These are phyloP conservation scores for Antheraea mylitta DNA, from an alignment of 1,140 invertebrate species.

Conservation along the genomic window DNA sequence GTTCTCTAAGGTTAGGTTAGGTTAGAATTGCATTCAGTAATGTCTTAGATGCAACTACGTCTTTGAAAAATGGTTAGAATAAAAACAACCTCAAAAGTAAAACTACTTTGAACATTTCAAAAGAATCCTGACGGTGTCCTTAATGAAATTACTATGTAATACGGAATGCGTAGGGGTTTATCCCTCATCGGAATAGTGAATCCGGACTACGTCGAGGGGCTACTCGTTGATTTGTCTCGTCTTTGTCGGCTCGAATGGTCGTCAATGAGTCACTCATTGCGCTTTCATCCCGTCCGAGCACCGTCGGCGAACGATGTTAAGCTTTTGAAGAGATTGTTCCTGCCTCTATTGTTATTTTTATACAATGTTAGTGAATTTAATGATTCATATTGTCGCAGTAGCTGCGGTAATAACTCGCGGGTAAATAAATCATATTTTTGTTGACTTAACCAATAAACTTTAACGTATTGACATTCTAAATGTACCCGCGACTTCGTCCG, in stretches of 20 bases:
- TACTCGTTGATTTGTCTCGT: constrained; percentile 33
- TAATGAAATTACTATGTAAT: constrained; percentile 31
- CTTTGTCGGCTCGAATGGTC: constrained; percentile 30
- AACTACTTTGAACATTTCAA: neutral
- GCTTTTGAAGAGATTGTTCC: neutral
- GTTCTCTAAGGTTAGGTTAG: no score
- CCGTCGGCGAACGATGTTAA: neutral
- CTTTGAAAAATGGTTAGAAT: neutral
- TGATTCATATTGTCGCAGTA: neutral
- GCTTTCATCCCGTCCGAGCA: constrained; percentile 1
- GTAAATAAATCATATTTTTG: constrained; percentile 6
- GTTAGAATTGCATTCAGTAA: no score
- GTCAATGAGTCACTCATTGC: constrained; percentile 31
- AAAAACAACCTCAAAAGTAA: neutral
- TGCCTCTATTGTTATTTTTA: neutral
- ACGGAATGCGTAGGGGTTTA: constrained; percentile 7
- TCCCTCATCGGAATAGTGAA: neutral
- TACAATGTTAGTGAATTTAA: neutral
- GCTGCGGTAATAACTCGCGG: neutral
- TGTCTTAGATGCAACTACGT: no score
- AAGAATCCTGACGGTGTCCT: constrained; percentile 18
- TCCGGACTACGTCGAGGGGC: constrained; percentile 8
- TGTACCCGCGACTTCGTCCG: no score
- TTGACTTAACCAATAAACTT: no score
- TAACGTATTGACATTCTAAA: no score